Base-by-base conservation (phyloP, 2,888 invertebrate genomes). In the Alsophila aescularia region DNA sequence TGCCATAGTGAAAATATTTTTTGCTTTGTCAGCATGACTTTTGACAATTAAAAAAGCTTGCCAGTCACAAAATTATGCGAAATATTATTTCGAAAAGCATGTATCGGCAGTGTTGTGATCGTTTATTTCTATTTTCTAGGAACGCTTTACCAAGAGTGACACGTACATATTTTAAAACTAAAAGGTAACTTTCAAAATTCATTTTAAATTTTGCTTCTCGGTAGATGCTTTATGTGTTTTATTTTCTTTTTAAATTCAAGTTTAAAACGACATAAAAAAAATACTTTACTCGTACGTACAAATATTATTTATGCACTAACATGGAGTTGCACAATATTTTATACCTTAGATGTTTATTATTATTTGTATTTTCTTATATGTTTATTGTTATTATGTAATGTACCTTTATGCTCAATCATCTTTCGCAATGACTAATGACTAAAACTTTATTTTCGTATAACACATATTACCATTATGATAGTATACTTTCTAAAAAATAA, bases 151-250 rank as follows among this genome's bases (percentile, higher is more conserved):
- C 92, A 94, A 93, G 95, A 96, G 96, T 93, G 95, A 96, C 95
- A 96, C 96, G 83, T 96, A 96, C 94, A 96, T 96, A 94, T 96
- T 93, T 93, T 96, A 95, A 93, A 91, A 82, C 56, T 51, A 60
- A 79, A 90, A 88, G 89, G 90, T 90, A 90, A 90, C 79, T 70
- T 74, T 64, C 53, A 58, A 62, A 66, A 66, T 70, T 55, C 52
- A 73, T 78, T 74, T n/a, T 10, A 45, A 51, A n/a, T n/a, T 58
- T 63, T 61, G 35, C 36, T 53, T 50, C 32, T 51, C 24, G 16
- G 27, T 47, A 50, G 14, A 16, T 5, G 60, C 53, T 64, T 54
- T 49, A 2, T 18, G 16, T 32, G 6, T 27, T 18, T 50, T 8
- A 29, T n/a, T 27, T n/a, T 10, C 10, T n/a, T 10, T n/a, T 29